Percentiles rank a stretch among this genome's conserved stretches.
phyloP scores from a whole-genome alignment of 2,888 invertebrate species.

The Cheilosia pagana region DNA sequence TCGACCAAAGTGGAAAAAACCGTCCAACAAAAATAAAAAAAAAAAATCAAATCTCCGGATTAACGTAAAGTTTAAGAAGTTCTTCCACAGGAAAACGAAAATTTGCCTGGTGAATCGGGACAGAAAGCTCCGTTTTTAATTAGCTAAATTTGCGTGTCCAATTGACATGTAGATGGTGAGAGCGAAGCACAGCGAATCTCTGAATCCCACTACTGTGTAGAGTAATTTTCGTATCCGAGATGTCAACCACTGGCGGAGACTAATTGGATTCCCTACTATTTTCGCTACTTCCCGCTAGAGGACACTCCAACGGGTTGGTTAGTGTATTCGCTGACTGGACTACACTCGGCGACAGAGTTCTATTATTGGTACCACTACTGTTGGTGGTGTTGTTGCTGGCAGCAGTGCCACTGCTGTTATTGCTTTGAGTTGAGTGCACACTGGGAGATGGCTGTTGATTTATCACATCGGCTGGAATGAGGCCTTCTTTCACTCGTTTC shows the following conservation, averaged over 20 bases:
- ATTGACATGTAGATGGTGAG: constrained; percentile 57
- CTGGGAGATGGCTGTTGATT: constrained; percentile 83
- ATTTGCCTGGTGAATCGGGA: too few relatives aligned
- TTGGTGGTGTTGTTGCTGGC: constrained; percentile 76
- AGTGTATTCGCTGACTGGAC: constrained; percentile 54
- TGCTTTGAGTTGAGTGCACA: constrained; percentile 77
- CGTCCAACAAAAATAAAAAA: too few relatives aligned
- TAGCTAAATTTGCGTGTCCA: constrained; percentile 57
- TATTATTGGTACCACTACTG: constrained; percentile 63
- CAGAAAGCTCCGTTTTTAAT: neutral
- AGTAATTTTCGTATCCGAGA: neutral
- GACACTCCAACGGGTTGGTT: constrained; percentile 48
- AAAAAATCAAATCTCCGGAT: too few relatives aligned
- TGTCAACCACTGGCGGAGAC: neutral
- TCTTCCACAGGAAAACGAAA: too few relatives aligned
- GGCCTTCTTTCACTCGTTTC: constrained; percentile 97
- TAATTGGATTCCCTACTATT: constrained; percentile 67
- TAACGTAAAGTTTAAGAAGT: too few relatives aligned
- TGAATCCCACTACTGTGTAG: neutral
- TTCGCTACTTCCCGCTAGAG: constrained; percentile 64
- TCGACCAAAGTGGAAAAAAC: constrained; percentile 2
- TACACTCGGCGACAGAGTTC: constrained; percentile 57
- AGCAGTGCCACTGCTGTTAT: constrained; percentile 75
- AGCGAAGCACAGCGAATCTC: constrained; percentile 15
- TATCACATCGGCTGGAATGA: constrained; percentile 87